A percentile compares a stretch with the other conserved stretches of the same genome.
These are phyloP conservation scores for Pituophis catenifer DNA, from an alignment of 2,113 vertebrate species.

Conservation along the genomic window DNA sequence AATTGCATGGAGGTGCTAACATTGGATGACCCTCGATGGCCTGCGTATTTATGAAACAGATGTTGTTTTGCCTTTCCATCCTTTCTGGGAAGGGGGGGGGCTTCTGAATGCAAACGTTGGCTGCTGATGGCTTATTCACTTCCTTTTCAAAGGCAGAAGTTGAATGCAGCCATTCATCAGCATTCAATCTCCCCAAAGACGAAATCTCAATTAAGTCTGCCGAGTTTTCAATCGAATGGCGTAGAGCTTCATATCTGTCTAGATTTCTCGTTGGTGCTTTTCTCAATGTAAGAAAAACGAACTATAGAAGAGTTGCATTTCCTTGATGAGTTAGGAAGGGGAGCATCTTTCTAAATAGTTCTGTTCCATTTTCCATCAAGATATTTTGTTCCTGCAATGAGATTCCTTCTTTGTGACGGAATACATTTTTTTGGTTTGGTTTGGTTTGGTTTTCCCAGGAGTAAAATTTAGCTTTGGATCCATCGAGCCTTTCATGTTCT, in stretches of 20 bases:
- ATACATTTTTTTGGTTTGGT: neutral
- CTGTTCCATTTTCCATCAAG: neutral
- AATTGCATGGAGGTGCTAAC: too few species aligned
- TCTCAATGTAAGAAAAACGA: neutral
- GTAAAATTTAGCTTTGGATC: neutral
- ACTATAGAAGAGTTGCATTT: neutral
- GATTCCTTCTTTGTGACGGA: slow-evolving; percentile 3
- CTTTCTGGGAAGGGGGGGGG: neutral
- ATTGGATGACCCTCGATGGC: accelerated
- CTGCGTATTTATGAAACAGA: neutral
- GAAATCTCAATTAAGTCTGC: neutral
- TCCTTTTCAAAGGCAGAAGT: neutral
- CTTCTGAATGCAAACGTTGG: neutral
- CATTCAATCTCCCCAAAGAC: accelerated
- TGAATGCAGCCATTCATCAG: neutral
- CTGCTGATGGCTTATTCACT: neutral
- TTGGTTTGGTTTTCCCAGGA: neutral
- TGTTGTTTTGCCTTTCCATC: neutral
- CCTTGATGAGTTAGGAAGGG: neutral
- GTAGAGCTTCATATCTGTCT: neutral
- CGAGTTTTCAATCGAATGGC: neutral
- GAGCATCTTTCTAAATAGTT: neutral
- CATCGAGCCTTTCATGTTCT: neutral
- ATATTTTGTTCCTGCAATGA: slow-evolving; percentile 24
- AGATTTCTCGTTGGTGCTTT: neutral